phyloP scores from a whole-genome alignment of 1,140 invertebrate genomes.

The Drosophila kepulauana region DNA sequence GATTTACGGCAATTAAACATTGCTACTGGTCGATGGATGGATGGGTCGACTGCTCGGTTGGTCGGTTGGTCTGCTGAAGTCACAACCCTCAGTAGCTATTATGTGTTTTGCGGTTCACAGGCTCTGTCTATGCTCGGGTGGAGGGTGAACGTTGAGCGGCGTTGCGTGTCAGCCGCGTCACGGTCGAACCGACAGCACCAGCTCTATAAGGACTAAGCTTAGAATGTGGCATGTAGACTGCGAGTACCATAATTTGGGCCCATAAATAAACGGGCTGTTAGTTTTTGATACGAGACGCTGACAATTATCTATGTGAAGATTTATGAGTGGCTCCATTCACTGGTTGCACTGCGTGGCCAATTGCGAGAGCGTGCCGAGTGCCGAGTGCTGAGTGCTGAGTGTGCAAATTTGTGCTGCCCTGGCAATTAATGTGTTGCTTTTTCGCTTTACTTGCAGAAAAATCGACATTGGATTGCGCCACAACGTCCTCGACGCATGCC shows the following conservation, averaged over 20 bases:
- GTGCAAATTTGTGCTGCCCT: slow-evolving; percentile 75
- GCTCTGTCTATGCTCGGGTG: slow-evolving; percentile 41
- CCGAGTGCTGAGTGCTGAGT: slow-evolving; percentile 69
- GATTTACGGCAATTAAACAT: slow-evolving; percentile 85
- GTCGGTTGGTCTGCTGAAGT: slow-evolving; percentile 28
- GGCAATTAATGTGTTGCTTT: slow-evolving; percentile 58
- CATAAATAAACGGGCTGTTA: slow-evolving; percentile 74
- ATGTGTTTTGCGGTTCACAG: slow-evolving; percentile 78
- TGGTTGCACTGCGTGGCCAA: slow-evolving; percentile 47
- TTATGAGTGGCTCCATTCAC: slow-evolving; percentile 58
- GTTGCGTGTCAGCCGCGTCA: slow-evolving; percentile 66
- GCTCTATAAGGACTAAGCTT: slow-evolving; percentile 29
- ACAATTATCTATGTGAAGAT: slow-evolving; percentile 81
- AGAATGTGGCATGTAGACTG: background rate
- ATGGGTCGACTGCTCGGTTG: background rate
- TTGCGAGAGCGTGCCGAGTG: slow-evolving; percentile 55
- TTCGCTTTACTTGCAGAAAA: slow-evolving; percentile 66
- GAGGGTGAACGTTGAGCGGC: slow-evolving; percentile 44
- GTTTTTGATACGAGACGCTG: slow-evolving; percentile 43
- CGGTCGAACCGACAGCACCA: slow-evolving; percentile 23
- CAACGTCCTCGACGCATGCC: slow-evolving; percentile 71
- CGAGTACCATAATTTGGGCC: slow-evolving; percentile 69
- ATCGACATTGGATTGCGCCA: slow-evolving; percentile 76
- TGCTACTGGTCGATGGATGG: slow-evolving; percentile 27
- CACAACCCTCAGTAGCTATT: slow-evolving; percentile 80